Base-by-base conservation (phyloP, 2,888 invertebrate genomes). In the Thecophora atra region DNA sequence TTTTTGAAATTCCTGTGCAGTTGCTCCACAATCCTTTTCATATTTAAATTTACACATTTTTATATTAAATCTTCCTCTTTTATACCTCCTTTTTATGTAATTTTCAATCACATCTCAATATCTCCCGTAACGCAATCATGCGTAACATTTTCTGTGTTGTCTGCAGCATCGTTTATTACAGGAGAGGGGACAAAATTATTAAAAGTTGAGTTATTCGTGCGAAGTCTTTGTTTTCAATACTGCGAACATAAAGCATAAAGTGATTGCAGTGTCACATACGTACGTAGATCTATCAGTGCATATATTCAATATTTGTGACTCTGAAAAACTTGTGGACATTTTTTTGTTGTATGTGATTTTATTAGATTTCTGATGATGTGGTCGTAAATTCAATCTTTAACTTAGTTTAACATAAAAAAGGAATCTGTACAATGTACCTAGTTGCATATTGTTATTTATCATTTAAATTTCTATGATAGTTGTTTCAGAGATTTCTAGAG, bases 131-230 rank as follows among this genome's bases (percentile, higher is more conserved):
- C 21, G 15, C 63, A 63, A 37, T 70, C 70, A 70, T 70, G 70
- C 63, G 70, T 51, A 7, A 63, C 62, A 70, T 70, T 30, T 17
- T 70, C 15, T 28, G 21, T 51, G 21, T 37, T 37, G 37, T 11
- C 37, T 37, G 6, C 7, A 37, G 51, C 42, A 51, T 51, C 69
- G n/a, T 30, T 30, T 17, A 6, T 37, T 37, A 64, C 19, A 17
- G 15, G 17, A 17, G 28, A 70, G 30, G 52, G 58, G 52, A 60
- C n/a, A 30, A 37, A 62, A 37, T 63, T 70, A 70, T 70, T 70
- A 63, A 62, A 70, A 42, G 52, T 70, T 51, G 37, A 63, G 15
- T 30, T 70, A 63, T 63, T 70, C 70, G 70, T 70, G 70, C 70
- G 52, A 62, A 60, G 37, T n/a, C 44, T 56, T 56, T 56, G 26